Conservation (phyloP, 2,888 invertebrate genomes). For the Drosophila anomalata region DNA sequence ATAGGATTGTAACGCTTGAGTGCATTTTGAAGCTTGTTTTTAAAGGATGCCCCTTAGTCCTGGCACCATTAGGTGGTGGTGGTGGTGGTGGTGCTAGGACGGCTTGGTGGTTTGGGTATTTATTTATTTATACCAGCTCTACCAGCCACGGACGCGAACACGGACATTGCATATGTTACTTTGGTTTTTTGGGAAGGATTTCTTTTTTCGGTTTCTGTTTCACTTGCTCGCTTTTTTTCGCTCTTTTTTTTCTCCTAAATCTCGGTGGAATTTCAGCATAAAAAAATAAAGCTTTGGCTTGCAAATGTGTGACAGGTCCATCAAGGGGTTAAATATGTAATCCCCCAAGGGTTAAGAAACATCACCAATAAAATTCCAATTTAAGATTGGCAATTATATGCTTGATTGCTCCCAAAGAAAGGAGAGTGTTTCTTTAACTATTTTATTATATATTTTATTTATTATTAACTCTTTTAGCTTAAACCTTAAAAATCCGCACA, state of each 20-base stretch:
- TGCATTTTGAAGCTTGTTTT: slow-evolving; percentile 57
- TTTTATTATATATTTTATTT: too few species aligned
- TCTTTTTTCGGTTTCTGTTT: background rate
- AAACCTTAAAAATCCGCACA: background rate
- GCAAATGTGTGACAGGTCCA: slow-evolving; percentile 21
- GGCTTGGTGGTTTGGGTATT: slow-evolving; percentile 8
- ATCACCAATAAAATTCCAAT: background rate
- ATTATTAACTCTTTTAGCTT: background rate
- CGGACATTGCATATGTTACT: background rate
- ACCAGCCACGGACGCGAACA: slow-evolving; percentile 2
- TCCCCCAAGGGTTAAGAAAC: background rate
- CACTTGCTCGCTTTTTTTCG: background rate
- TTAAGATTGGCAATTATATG: background rate
- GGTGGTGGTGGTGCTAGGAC: slow-evolving; percentile 1
- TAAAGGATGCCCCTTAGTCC: slow-evolving; percentile 10
- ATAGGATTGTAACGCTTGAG: slow-evolving; percentile 72
- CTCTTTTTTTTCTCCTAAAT: background rate
- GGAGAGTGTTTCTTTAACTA: background rate
- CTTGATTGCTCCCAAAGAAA: background rate
- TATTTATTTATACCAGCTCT: slow-evolving; percentile 16
- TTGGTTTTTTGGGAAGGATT: background rate
- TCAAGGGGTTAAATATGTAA: slow-evolving; percentile 17
- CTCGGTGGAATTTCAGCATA: background rate
- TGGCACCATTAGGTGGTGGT: background rate
- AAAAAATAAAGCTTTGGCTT: slow-evolving; percentile 19